Percentiles rank a stretch among this genome's conserved stretches.
phyloP scores from a whole-genome alignment of 2,888 invertebrate genomes.

The Himalopsyche kuldschensis region DNA sequence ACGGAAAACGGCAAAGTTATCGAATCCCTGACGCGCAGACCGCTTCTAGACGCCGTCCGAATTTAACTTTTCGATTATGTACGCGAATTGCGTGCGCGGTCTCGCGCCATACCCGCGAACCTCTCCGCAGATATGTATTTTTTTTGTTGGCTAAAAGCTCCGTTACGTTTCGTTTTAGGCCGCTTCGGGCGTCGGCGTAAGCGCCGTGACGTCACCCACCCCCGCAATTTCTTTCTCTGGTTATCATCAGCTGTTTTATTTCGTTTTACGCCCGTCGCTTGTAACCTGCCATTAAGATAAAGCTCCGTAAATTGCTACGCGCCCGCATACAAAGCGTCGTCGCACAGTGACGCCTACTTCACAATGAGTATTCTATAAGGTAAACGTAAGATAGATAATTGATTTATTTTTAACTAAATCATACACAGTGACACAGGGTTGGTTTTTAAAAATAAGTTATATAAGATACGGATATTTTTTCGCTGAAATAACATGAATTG shows the following conservation, averaged over 20 bases:
- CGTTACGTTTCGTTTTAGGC: not conserved
- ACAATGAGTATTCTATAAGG: too few species aligned
- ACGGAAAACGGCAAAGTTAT: not conserved
- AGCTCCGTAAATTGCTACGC: not conserved
- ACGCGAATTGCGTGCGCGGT: not conserved
- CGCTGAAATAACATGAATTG: too few species aligned
- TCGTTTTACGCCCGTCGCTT: not conserved
- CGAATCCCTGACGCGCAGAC: not conserved
- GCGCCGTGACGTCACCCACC: not conserved
- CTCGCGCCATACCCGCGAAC: not conserved
- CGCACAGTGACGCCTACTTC: too few species aligned
- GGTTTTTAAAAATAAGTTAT: too few species aligned
- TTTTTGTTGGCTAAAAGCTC: not conserved
- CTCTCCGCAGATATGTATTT: not conserved
- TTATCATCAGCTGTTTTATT: not conserved
- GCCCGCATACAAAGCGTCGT: not conserved
- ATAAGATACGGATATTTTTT: too few species aligned
- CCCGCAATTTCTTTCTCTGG: not conserved
- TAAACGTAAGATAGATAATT: too few species aligned
- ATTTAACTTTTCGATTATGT: not conserved
- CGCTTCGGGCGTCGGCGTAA: not conserved
- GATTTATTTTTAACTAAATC: too few species aligned
- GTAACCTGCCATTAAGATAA: not conserved
- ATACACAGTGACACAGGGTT: too few species aligned
- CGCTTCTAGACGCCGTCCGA: not conserved